These are phyloP conservation scores for Maccullochella peelii DNA, from an alignment of 2,113 vertebrate genomes.

Conservation along the genomic window DNA sequence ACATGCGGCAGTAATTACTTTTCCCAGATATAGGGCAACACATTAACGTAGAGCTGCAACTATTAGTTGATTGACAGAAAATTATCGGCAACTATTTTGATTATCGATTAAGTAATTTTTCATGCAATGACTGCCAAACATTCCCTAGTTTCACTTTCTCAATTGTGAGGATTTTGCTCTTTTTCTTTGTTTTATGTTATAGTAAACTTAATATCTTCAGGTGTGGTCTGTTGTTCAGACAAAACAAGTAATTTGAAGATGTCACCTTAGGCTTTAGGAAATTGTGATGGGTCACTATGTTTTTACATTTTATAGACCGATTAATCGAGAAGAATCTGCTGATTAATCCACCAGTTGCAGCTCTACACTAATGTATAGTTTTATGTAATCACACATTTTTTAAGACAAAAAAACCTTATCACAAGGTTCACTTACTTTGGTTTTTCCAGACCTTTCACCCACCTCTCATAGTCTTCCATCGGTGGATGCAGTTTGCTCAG, in stretches of 20 bases:
- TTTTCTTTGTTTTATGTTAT: too few species aligned
- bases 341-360: not conserved
- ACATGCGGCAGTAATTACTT: not conserved
- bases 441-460: slow-evolving; percentile 26
- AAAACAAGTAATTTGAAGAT: too few species aligned
- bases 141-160: not conserved
- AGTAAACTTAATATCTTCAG: too few species aligned
- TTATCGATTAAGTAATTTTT: not conserved
- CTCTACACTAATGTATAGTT: not conserved
- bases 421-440: not conserved
- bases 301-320: not conserved
- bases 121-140: not conserved
- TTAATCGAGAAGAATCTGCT: not conserved
- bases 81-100: not conserved
- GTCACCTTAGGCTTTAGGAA: not conserved
- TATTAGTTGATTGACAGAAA: not conserved
- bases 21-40: slow-evolving; percentile 1
- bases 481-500: not conserved
- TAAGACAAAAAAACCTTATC: not conserved
- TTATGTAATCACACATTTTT: not conserved
- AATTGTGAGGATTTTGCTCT: not conserved
- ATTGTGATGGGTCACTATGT: not conserved
- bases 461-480: slow-evolving; percentile 3
- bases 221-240: not conserved
- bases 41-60: not conserved